A percentile compares a stretch with the other conserved stretches of the same genome.
Conservation (phyloP, 2,888 invertebrate genomes). For the Clivina fossor region DNA sequence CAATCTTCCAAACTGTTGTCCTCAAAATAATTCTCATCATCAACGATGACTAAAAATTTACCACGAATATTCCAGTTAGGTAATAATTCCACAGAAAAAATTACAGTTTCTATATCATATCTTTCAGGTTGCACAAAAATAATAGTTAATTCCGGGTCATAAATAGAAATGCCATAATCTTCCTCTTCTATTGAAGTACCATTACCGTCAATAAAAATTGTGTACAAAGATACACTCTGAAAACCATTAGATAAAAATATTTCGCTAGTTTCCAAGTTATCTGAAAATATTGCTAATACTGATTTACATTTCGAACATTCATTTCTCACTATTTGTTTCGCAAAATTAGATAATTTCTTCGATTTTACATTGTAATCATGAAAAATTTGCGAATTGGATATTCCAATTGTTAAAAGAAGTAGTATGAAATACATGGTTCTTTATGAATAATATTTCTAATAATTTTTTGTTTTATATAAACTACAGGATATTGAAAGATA, state of each 20-base stretch:
- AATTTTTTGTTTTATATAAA: too few relatives aligned
- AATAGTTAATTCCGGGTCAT: constrained; percentile 23
- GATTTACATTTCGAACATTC: constrained; percentile 23
- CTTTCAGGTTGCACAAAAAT: constrained; percentile 18
- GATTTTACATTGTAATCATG: not conserved
- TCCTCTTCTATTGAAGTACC: constrained; percentile 7
- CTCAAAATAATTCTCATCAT: not conserved
- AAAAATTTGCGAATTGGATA: too few relatives aligned
- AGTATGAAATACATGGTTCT: too few relatives aligned
- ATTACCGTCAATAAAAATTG: constrained; percentile 6
- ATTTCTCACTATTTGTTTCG: constrained; percentile 5
- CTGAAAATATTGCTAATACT: constrained; percentile 17
- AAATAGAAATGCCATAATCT: not conserved
- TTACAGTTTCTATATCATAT: constrained; percentile 9
- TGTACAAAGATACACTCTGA: constrained; percentile 5
- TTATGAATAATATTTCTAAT: too few relatives aligned
- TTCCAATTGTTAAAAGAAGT: not conserved
- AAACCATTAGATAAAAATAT: constrained; percentile 8
- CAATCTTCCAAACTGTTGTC: constrained; percentile 4
- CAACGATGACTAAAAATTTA: constrained; percentile 11
- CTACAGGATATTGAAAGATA: too few relatives aligned
- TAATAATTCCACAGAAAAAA: constrained; percentile 25
- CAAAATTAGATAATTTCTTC: constrained; percentile 8
- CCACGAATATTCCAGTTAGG: constrained; percentile 23
- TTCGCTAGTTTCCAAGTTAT: constrained; percentile 11